These are phyloP conservation scores for Zaprionus gabonicus DNA, from an alignment of 1,140 invertebrate genomes.

Conservation along the genomic window DNA sequence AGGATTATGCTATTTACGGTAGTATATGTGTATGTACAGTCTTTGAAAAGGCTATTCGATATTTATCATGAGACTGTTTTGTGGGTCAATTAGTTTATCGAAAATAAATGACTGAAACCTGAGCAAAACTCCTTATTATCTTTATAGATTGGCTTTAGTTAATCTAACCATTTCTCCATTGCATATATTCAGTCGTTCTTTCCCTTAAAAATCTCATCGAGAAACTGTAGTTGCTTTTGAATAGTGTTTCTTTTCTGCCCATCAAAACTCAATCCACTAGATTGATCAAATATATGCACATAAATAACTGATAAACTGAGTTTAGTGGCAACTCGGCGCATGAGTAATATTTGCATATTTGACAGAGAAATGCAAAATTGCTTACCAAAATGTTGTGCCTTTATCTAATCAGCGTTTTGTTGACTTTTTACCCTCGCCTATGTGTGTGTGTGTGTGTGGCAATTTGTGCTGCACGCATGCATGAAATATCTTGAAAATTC, in stretches of 20 bases:
- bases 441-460: conserved; percentile 1
- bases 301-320: conserved; percentile 26
- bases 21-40: not conserved
- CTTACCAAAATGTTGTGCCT: conserved; percentile 14
- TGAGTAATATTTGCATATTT: conserved; percentile 49
- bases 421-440: conserved; percentile 33
- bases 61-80: too few species aligned
- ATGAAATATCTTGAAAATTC: conserved; percentile 31
- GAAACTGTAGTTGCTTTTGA: not conserved
- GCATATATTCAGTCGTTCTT: not conserved
- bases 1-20: not conserved
- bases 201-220: not conserved
- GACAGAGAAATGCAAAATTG: conserved; percentile 7
- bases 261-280: conserved; percentile 1
- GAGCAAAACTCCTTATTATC: not conserved
- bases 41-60: too few species aligned
- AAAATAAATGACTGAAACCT: not conserved
- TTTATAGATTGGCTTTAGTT: not conserved
- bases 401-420: conserved; percentile 46
- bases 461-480: conserved; percentile 24
- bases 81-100: not conserved
- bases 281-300: conserved; percentile 1
- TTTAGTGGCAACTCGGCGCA: conserved; percentile 20
- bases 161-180: too few species aligned
- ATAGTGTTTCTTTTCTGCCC: not conserved